Evolutionary conservation across 2,113 vertebrate genomes (phyloP).

Genomic region (Marcusenius ussheri): DNA sequence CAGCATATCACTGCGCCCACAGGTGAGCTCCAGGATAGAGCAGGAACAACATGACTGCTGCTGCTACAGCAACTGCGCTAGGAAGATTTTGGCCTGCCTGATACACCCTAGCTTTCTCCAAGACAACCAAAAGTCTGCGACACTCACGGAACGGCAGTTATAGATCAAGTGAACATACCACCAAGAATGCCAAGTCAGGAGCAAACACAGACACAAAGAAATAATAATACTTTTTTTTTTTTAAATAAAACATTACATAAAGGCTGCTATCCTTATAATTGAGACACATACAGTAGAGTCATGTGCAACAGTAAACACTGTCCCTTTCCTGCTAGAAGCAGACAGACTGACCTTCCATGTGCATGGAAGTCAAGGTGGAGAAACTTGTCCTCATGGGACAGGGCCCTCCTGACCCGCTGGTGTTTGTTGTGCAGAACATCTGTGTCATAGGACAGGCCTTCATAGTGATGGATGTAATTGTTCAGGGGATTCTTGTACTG

Average conservation of each 20-base stretch:
- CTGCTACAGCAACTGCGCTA: background rate
- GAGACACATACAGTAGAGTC: background rate
- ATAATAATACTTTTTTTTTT: background rate
- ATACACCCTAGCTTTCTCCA: background rate
- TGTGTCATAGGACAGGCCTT: slow-evolving; percentile 84
- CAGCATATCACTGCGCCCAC: background rate
- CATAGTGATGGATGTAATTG: slow-evolving; percentile 89
- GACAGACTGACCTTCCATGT: slow-evolving; percentile 80
- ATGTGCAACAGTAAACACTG: background rate
- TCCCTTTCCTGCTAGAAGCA: background rate
- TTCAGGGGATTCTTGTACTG: slow-evolving; percentile 78
- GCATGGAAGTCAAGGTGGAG: slow-evolving; percentile 84
- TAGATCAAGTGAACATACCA: background rate
- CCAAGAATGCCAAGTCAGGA: background rate
- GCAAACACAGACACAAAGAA: background rate
- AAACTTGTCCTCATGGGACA: slow-evolving; percentile 75
- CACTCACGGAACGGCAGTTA: background rate
- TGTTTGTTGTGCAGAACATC: slow-evolving; percentile 84
- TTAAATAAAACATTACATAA: background rate
- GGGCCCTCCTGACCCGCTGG: slow-evolving; percentile 90
- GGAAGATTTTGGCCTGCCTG: background rate
- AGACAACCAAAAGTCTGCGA: background rate
- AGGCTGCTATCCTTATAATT: background rate
- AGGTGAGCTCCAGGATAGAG: background rate
- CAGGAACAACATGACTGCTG: background rate